These are phyloP conservation scores for Cochlearius cochlearius DNA, from an alignment of 2,113 vertebrate genomes.

Conservation along the genomic window DNA sequence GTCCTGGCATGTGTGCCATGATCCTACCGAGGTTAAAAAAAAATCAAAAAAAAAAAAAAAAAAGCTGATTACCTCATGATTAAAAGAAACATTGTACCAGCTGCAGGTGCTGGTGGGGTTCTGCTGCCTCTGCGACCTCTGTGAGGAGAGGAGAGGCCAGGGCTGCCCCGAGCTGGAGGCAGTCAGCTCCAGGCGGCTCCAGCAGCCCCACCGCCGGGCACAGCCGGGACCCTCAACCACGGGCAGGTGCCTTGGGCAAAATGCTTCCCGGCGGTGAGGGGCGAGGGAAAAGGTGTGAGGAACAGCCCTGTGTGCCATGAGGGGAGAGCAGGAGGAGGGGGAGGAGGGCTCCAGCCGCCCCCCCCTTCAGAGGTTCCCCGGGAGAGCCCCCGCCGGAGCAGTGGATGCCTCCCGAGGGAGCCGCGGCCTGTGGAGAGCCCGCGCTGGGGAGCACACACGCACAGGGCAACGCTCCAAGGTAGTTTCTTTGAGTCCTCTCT, in stretches of 20 bases:
- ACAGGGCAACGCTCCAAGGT: too few relatives aligned
- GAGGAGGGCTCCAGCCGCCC: too few relatives aligned
- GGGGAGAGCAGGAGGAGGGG: neutral
- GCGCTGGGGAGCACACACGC: rapidly evolving
- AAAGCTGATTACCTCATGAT: neutral
- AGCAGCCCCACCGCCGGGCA: too few relatives aligned
- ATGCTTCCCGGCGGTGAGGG: neutral
- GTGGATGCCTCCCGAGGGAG: neutral
- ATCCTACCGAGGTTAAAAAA: neutral
- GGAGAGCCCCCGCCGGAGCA: neutral
- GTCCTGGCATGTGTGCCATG: too few relatives aligned
- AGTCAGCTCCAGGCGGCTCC: neutral
- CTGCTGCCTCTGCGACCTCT: rapidly evolving
- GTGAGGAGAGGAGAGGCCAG: neutral
- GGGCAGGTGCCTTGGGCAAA: neutral
- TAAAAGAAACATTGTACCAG: neutral
- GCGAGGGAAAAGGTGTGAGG: neutral
- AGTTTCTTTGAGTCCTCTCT: neutral
- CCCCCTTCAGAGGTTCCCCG: too few relatives aligned
- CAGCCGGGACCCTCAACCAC: neutral
- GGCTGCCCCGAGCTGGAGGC: too few relatives aligned
- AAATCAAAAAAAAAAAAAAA: too few relatives aligned
- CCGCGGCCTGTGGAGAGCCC: neutral
- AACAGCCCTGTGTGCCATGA: neutral
- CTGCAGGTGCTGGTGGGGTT: rapidly evolving